Base-by-base conservation (phyloP, 2,888 invertebrate genomes). In the Neoascia interrupta region DNA sequence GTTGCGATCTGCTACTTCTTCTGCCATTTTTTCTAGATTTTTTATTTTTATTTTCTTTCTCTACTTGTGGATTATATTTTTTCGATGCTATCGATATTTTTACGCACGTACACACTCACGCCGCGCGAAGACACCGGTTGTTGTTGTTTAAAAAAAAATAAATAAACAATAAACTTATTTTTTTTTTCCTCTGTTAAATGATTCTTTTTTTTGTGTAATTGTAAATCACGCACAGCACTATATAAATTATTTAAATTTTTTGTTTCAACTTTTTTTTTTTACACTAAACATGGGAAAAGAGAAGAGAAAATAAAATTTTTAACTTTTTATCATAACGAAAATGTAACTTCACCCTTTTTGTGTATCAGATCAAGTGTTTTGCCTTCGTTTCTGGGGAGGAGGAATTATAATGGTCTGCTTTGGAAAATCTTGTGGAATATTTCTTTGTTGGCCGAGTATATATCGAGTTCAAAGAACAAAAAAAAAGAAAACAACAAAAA, bases 1-100 rank as follows among this genome's bases (percentile, higher is more conserved):
- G 89, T 94, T 95, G 88, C 95, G 95, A 92, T 96, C 96, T 90
- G 91, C 81, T 69, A 88, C 85, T 87, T 89, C 89, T 83, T 89
- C 88, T 82, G 86, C 85, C 89, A 89, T 89, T 83, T 84, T 86
- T 82, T 26, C 36, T 74, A 49, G 18, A 13, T 70, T n/a, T n/a
- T n/a, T 58, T 70, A 10, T 49, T 74, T n/a, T n/a, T n/a, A n/a
- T n/a, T n/a, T n/a, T n/a, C n/a, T n/a, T n/a, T n/a, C 31, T 28
- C 18, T 66, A 51, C 47, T 54, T 47, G 58, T 64, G 34, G 60
- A 64, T 75, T 43, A n/a, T n/a, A n/a, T n/a, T n/a, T n/a, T n/a
- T 13, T 15, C 10, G 23, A 19, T 63, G 60, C 56, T n/a, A n/a
- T n/a, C n/a, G 19, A 68, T 45, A 23, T 8, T 43, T 47, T 13